Percentiles rank a stretch among this genome's conserved stretches.
phyloP scores from a whole-genome alignment of 2,113 vertebrate genomes.

The Syngnathus typhle region DNA sequence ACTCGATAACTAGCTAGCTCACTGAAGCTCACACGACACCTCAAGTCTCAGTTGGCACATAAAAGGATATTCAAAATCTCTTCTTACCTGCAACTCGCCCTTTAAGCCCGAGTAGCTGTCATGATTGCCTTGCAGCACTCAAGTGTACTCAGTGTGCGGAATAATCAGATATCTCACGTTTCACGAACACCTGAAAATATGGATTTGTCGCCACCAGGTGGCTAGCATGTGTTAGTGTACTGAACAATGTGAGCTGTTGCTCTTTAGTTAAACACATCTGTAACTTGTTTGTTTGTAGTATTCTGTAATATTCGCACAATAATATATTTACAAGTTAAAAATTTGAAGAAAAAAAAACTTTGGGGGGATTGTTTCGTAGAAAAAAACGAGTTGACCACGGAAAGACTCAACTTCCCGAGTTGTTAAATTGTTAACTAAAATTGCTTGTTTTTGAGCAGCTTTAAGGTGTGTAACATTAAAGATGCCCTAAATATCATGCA shows the following conservation, averaged over 20 bases:
- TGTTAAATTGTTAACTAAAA: too few species aligned
- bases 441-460: too few species aligned
- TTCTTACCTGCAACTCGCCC: conserved; percentile 49
- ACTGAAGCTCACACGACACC: neutral
- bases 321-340: too few species aligned
- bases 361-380: too few species aligned
- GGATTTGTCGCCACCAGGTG: conserved; percentile 60
- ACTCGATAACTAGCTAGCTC: conserved; percentile 23
- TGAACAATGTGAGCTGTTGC: neutral
- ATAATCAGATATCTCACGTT: conserved; percentile 38
- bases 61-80: neutral
- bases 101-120: conserved; percentile 51
- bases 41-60: neutral
- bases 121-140: conserved; percentile 58
- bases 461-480: too few species aligned
- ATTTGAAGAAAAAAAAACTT: too few species aligned
- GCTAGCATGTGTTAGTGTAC: neutral
- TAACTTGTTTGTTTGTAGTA: too few species aligned
- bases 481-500: too few species aligned
- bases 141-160: conserved; percentile 49
- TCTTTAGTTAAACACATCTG: neutral
- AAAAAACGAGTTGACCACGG: too few species aligned
- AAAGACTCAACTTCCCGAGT: too few species aligned
- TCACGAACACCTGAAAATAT: conserved; percentile 2
- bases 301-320: too few species aligned